Evolutionary conservation across 1,140 invertebrate genomes (phyloP).

Genomic region (Apis florea): DNA sequence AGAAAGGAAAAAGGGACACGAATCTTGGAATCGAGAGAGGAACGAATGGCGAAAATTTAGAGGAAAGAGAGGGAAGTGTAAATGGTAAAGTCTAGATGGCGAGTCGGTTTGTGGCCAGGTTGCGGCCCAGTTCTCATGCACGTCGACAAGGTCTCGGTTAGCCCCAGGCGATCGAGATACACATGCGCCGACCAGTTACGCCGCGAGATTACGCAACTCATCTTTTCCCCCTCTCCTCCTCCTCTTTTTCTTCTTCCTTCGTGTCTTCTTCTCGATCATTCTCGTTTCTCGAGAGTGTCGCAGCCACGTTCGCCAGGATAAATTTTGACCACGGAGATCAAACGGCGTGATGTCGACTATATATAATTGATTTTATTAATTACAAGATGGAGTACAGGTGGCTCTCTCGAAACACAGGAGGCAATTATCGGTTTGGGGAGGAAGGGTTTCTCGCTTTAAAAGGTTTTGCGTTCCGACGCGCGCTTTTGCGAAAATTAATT

Average conservation of each 20-base stretch:
- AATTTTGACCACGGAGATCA: conserved; percentile 22
- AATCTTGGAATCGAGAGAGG: conserved; percentile 9
- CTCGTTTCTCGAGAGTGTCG: background rate
- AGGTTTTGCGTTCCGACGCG: background rate
- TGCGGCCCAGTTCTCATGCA: conserved; percentile 79
- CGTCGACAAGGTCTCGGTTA: conserved; percentile 74
- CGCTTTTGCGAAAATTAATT: background rate
- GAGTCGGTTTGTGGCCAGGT: conserved; percentile 37
- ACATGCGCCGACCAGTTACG: conserved; percentile 68
- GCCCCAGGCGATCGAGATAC: conserved; percentile 71
- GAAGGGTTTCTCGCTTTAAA: conserved; percentile 1
- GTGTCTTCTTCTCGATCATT: background rate
- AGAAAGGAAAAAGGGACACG: background rate
- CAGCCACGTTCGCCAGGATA: background rate
- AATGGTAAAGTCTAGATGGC: conserved; percentile 27
- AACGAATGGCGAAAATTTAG: background rate
- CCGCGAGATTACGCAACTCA: conserved; percentile 71
- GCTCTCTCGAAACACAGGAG: background rate
- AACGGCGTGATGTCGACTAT: conserved; percentile 22
- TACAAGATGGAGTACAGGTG: conserved; percentile 16
- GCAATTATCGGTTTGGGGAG: background rate
- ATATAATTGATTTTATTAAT: conserved; percentile 48
- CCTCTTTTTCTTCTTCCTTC: conserved; percentile 22
- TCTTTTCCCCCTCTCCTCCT: conserved; percentile 41
- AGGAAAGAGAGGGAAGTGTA: conserved; percentile 21